phyloP scores from a whole-genome alignment of 2,888 invertebrate genomes.

The Drosophila macrothrix region DNA sequence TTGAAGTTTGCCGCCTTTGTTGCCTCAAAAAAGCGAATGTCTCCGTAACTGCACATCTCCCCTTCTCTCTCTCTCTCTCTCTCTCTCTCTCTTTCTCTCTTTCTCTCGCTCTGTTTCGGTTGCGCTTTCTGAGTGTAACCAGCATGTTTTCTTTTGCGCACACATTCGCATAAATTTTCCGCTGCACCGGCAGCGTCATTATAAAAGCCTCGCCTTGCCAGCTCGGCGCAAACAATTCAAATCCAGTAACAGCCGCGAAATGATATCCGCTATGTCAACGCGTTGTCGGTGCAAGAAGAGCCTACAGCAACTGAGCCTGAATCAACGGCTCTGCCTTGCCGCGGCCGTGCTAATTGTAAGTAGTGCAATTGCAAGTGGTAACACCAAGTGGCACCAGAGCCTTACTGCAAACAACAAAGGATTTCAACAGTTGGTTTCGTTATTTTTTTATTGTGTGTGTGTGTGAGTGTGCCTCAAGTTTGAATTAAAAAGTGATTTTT shows the following conservation, averaged over 20 bases:
- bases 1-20: conserved; percentile 34
- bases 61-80: conserved; percentile 2
- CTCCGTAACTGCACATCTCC: conserved; percentile 33
- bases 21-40: conserved; percentile 48
- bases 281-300: conserved; percentile 45
- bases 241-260: conserved; percentile 83
- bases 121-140: conserved; percentile 23
- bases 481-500: neutral
- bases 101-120: conserved; percentile 4
- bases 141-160: conserved; percentile 60
- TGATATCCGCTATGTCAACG: conserved; percentile 79
- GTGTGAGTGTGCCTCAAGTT: conserved; percentile 3
- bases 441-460: conserved; percentile 16
- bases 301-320: conserved; percentile 33
- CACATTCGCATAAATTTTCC: conserved; percentile 78
- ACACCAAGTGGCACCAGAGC: neutral
- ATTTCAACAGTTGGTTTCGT: conserved; percentile 11
- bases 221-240: conserved; percentile 83
- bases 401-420: conserved; percentile 12
- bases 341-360: conserved; percentile 82
- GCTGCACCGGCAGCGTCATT: conserved; percentile 76
- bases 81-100: neutral
- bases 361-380: conserved; percentile 44
- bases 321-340: conserved; percentile 56
- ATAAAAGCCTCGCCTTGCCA: conserved; percentile 83